Percentiles rank a stretch among this genome's conserved stretches.
Conservation (phyloP, 2,888 invertebrate genomes). For the Agrenia bidenticulata region DNA sequence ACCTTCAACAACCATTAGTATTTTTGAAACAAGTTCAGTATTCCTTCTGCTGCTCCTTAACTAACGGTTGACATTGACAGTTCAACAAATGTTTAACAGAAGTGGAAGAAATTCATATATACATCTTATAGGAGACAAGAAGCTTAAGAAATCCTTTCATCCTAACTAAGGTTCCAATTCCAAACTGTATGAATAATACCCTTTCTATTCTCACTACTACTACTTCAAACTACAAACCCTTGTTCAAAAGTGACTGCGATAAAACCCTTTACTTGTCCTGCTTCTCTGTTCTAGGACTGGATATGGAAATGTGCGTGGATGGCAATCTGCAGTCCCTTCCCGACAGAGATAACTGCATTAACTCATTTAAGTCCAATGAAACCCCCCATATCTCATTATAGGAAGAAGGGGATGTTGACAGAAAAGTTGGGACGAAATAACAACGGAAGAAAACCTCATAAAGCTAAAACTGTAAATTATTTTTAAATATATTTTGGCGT, state of each 20-base stretch:
- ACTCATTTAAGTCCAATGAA: neutral
- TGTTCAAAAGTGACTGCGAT: no score
- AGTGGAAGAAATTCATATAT: neutral
- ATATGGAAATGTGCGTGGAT: no score
- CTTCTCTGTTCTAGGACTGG: no score
- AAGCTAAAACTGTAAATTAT: neutral
- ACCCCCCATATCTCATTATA: conserved; percentile 1
- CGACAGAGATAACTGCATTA: conserved; percentile 5
- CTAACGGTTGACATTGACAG: conserved; percentile 8
- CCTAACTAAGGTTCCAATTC: no score
- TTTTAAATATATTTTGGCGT: neutral
- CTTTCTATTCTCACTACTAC: no score
- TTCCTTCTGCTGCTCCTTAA: neutral
- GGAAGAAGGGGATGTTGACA: conserved; percentile 12
- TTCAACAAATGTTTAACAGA: conserved; percentile 10
- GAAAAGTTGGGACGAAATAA: neutral
- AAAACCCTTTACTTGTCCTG: no score
- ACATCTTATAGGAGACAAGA: no score
- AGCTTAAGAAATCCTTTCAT: no score
- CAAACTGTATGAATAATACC: no score
- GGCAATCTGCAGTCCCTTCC: no score
- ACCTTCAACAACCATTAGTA: conserved; percentile 6
- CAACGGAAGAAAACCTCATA: neutral
- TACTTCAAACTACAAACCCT: no score
- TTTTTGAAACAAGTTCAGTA: neutral